A percentile compares a stretch with the other conserved stretches of the same genome.
phyloP scores from a whole-genome alignment of 2,888 invertebrate genomes.

The Melipona bicolor region DNA sequence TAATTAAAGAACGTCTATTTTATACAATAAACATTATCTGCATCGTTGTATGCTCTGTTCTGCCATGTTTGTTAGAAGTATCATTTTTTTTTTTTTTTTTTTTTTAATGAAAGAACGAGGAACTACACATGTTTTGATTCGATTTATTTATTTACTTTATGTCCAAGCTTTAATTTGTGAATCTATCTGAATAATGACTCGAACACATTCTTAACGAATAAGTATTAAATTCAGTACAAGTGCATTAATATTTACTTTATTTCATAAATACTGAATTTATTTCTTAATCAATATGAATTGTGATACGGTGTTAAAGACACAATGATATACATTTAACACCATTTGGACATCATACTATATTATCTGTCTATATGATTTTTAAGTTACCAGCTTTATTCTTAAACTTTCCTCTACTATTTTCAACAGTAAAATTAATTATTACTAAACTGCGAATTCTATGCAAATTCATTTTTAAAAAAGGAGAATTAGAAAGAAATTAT shows the following conservation, averaged over 20 bases:
- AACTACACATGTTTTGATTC: not conserved
- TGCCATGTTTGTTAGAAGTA: not conserved
- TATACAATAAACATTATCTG: no score
- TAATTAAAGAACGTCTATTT: slow-evolving; percentile 44
- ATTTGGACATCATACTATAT: not conserved
- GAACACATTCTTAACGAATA: not conserved
- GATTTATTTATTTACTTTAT: not conserved
- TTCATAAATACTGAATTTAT: not conserved
- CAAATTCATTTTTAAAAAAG: no score
- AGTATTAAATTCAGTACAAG: not conserved
- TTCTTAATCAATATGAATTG: not conserved
- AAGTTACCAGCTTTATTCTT: no score
- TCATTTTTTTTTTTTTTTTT: not conserved
- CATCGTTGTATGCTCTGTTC: not conserved
- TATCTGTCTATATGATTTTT: not conserved
- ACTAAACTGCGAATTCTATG: no score
- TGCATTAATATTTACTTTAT: not conserved
- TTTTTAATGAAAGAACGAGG: no score
- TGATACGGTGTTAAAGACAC: not conserved
- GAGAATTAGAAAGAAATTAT: no score
- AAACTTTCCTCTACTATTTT: no score
- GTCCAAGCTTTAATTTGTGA: not conserved
- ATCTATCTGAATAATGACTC: not conserved
- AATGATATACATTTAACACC: not conserved
- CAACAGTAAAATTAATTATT: no score